Conservation (phyloP, 2,797 vertebrate species). For the Squalus acanthias region DNA sequence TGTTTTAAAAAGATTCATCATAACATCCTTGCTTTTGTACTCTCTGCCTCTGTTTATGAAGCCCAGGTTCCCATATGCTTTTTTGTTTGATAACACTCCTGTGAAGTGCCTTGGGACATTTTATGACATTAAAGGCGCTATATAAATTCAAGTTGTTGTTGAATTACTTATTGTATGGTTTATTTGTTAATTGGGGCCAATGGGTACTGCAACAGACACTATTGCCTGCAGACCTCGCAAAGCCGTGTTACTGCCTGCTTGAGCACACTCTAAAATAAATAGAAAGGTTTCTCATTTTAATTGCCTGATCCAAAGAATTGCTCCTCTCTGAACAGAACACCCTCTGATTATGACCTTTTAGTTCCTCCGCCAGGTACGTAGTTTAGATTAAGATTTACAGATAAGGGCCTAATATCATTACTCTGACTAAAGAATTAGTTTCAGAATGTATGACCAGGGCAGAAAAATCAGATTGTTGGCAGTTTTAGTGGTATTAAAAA, state of each 20-base stretch:
- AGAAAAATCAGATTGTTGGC: neutral
- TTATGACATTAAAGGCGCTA: neutral
- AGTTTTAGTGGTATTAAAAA: neutral
- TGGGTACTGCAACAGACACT: neutral
- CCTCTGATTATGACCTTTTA: slow-evolving; percentile 85
- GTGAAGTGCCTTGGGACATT: neutral
- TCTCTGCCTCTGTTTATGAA: no score
- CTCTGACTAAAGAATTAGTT: neutral
- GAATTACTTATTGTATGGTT: neutral
- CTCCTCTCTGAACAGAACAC: slow-evolving; percentile 71
- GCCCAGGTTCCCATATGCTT: no score
- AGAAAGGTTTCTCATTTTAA: neutral
- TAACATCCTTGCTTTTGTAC: no score
- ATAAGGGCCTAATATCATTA: neutral
- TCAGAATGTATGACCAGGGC: neutral
- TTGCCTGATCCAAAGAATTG: slow-evolving; percentile 42
- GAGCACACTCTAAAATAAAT: neutral
- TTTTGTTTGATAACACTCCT: neutral
- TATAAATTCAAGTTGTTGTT: neutral
- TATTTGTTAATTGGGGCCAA: neutral
- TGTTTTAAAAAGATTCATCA: no score
- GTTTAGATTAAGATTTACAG: neutral
- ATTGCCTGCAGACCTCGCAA: neutral
- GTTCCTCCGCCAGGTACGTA: slow-evolving; percentile 77
- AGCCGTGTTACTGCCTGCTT: neutral